Base-by-base conservation (phyloP, 2,113 vertebrate genomes). In the Conger conger region DNA sequence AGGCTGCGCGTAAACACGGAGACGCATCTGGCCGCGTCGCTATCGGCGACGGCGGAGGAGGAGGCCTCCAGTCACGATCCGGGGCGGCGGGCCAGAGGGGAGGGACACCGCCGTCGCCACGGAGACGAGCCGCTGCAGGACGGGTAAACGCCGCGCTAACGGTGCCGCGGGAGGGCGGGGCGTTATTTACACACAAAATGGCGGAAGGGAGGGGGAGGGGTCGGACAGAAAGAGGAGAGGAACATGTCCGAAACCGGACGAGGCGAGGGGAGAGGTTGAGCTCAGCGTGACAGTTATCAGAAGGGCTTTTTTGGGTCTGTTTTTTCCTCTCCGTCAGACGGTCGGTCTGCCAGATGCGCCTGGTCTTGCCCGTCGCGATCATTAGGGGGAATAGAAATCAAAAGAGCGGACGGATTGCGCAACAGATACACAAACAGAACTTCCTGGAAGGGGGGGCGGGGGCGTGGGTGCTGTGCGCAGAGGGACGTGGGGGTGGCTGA, bases 21-120 rank as follows among this genome's bases (percentile, higher is more conserved):
- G 50, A 84, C 80, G 84, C 87, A 88, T 86, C 87, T 88, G 87
- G 82, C 57, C 84, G 35, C 76, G 68, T 60, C 73, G 60, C 54
- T 73, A 86, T 84, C 76, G 73, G 81, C 84, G 85, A 83, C 82
- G 84, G 85, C 45, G 42, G 82, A 57, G 73, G 86, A 60, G 76
- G 81, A 79, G 53, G 37, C n/a, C 42, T 84, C 77, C 81, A 86
- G 86, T 73, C 87, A 86, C 23, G 18, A 73, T 36, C 33, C 80
- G 82, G 85, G 87, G 45, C 68, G 45, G 53, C 16, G 57, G 60
- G 85, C 87, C 85, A 86, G 79, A 36, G 27, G 73, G 60, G 30
- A 30, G 63, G 76, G 82, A 78, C 79, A 86, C 63, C 79, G 82
- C 83, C 85, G 82, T 83, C 79, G 42, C 73, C 73, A 50, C 82